A percentile compares a stretch with the other conserved stretches of the same genome.
These are phyloP conservation scores for Odontomachus brunneus DNA, from an alignment of 1,140 invertebrate species.

Conservation along the genomic window DNA sequence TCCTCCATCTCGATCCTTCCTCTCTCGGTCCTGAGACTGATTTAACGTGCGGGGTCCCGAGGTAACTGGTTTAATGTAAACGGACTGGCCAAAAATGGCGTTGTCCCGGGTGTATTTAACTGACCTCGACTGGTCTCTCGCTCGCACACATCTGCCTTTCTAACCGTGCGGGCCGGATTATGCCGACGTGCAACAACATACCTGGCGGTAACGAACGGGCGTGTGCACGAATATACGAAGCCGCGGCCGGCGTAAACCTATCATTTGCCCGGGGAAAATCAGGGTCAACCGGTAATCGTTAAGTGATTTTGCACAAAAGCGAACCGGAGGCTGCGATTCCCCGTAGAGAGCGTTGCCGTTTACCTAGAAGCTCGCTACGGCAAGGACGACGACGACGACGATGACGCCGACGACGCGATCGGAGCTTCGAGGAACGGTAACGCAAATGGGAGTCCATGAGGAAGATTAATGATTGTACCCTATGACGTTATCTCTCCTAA, in stretches of 20 bases:
- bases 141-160: constrained; percentile 56
- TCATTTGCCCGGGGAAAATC: constrained; percentile 56
- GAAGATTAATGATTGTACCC: background rate
- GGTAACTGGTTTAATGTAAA: constrained; percentile 59
- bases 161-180: constrained; percentile 40
- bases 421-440: too few relatives aligned
- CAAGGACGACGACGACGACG: too few relatives aligned
- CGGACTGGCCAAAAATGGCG: constrained; percentile 49
- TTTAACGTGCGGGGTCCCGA: constrained; percentile 20
- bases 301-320: constrained; percentile 55
- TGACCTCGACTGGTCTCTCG: constrained; percentile 47
- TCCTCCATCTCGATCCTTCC: constrained; percentile 10
- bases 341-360: constrained; percentile 7
- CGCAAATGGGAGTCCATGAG: background rate
- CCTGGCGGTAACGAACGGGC: constrained; percentile 6
- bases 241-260: constrained; percentile 12
- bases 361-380: constrained; percentile 3
- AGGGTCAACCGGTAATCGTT: constrained; percentile 50
- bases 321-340: constrained; percentile 6
- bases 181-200: constrained; percentile 16
- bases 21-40: constrained; percentile 25
- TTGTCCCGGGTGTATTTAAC: constrained; percentile 63
- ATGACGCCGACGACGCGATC: too few relatives aligned
- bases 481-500: background rate
- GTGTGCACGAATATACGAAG: constrained; percentile 22